These are phyloP conservation scores for Schizaphis graminum DNA, from an alignment of 2,888 invertebrate genomes.

Conservation along the genomic window DNA sequence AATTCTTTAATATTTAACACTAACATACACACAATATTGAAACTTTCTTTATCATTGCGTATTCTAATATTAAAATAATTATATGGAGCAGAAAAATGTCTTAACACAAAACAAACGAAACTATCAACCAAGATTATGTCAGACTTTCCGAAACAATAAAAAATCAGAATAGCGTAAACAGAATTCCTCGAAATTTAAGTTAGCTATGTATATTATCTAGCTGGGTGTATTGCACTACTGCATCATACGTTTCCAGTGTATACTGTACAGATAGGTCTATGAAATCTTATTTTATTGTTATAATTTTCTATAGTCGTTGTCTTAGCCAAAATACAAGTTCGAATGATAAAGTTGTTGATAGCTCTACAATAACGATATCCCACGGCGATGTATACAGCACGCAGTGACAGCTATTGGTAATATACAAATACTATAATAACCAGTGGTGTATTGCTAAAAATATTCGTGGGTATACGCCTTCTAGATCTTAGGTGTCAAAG, in stretches of 20 bases:
- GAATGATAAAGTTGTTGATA: not conserved
- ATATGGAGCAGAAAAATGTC: not conserved
- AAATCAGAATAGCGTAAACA: not conserved
- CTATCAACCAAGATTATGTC: not conserved
- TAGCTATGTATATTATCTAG: not conserved
- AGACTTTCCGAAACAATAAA: not conserved
- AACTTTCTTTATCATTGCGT: not conserved
- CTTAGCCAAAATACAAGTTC: too few relatives aligned
- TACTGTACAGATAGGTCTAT: not conserved
- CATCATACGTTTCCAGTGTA: not conserved
- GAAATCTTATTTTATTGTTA: not conserved
- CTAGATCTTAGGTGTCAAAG: too few relatives aligned
- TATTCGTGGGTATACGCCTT: too few relatives aligned
- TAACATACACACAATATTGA: not conserved
- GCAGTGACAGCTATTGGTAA: not conserved
- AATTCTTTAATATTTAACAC: not conserved
- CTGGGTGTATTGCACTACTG: not conserved
- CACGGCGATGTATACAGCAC: not conserved
- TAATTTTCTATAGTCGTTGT: not conserved
- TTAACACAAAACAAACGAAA: not conserved
- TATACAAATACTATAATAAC: too few relatives aligned
- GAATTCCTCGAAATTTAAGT: not conserved
- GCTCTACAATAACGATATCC: not conserved
- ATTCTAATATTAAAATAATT: not conserved
- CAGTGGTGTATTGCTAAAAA: too few relatives aligned